Evolutionary conservation across 2,797 vertebrate genomes (phyloP).

Genomic region (Champsocephalus gunnari): DNA sequence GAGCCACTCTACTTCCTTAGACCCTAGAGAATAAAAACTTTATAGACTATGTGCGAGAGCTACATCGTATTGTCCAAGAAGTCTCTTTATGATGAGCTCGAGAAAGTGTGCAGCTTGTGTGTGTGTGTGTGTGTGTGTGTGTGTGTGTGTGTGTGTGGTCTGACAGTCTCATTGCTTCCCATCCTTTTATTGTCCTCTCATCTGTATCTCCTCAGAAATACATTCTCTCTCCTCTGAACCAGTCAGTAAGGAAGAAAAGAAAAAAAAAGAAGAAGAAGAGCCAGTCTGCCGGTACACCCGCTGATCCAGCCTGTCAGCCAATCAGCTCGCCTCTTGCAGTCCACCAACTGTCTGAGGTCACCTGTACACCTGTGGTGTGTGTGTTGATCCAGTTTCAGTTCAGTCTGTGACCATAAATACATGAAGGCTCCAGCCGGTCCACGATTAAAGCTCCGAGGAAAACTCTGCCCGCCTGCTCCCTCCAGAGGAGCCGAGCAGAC

Average conservation of each 20-base stretch:
- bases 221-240: slow-evolving; percentile 52
- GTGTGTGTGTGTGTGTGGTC: slow-evolving; percentile 41
- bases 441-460: slow-evolving; percentile 32
- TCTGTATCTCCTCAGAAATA: slow-evolving; percentile 40
- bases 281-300: slow-evolving; percentile 24
- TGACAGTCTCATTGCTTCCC: slow-evolving; percentile 29
- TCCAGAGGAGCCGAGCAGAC: slow-evolving; percentile 31
- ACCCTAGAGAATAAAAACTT: slow-evolving; percentile 59
- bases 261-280: slow-evolving; percentile 16
- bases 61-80: slow-evolving; percentile 51
- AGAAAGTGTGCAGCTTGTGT: slow-evolving; percentile 42
- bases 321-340: slow-evolving; percentile 2
- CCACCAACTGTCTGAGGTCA: slow-evolving; percentile 16
- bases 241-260: slow-evolving; percentile 61
- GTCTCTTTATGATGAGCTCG: slow-evolving; percentile 43
- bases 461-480: slow-evolving; percentile 13
- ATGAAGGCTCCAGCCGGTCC: slow-evolving; percentile 20
- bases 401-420: slow-evolving; percentile 38
- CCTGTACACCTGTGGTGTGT: slow-evolving; percentile 18
- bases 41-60: slow-evolving; percentile 54
- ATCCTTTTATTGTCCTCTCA: slow-evolving; percentile 24
- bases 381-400: slow-evolving; percentile 51
- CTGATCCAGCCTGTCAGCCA: slow-evolving; percentile 26
- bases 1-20: slow-evolving; percentile 37
- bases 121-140: slow-evolving; percentile 24